Percentiles rank a stretch among this genome's conserved stretches.
phyloP scores from a whole-genome alignment of 2,888 invertebrate species.

The Spatulosminthurus flaviceps region DNA sequence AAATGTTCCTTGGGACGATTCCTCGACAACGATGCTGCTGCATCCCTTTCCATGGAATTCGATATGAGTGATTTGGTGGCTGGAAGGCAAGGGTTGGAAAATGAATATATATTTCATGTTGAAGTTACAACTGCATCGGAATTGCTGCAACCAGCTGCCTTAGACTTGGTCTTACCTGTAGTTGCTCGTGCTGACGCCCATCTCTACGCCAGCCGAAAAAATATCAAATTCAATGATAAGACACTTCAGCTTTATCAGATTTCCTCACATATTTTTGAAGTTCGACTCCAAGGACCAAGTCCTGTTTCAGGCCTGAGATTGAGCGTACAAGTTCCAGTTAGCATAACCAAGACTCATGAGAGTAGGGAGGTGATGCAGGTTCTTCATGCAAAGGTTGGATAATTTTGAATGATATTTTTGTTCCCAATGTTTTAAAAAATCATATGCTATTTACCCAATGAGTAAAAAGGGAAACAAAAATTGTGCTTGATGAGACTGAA shows the following conservation, averaged over 20 bases:
- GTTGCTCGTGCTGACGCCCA: slow-evolving; percentile 27
- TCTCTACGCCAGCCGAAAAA: slow-evolving; percentile 8
- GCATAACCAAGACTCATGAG: slow-evolving; percentile 16
- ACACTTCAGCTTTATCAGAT: slow-evolving; percentile 30
- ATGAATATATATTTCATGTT: slow-evolving; percentile 47
- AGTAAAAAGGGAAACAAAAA: no score
- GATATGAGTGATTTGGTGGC: slow-evolving; percentile 48
- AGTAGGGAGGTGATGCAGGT: slow-evolving; percentile 28
- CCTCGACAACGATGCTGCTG: slow-evolving; percentile 35
- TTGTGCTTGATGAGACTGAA: no score
- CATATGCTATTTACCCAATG: no score
- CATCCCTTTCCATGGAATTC: slow-evolving; percentile 49
- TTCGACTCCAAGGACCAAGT: slow-evolving; percentile 48
- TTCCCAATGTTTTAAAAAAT: not conserved
- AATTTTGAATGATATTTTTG: not conserved
- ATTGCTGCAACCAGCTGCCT: not conserved
- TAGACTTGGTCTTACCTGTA: slow-evolving; percentile 26
- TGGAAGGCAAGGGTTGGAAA: slow-evolving; percentile 24
- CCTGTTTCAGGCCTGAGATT: slow-evolving; percentile 40
- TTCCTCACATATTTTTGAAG: slow-evolving; percentile 43
- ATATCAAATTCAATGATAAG: slow-evolving; percentile 25
- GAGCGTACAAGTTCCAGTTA: slow-evolving; percentile 51
- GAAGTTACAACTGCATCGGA: slow-evolving; percentile 51
- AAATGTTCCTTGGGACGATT: slow-evolving; percentile 49
- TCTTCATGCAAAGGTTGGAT: slow-evolving; percentile 25